Conservation (phyloP, 2,888 invertebrate genomes). For the Orthosia gracilis region DNA sequence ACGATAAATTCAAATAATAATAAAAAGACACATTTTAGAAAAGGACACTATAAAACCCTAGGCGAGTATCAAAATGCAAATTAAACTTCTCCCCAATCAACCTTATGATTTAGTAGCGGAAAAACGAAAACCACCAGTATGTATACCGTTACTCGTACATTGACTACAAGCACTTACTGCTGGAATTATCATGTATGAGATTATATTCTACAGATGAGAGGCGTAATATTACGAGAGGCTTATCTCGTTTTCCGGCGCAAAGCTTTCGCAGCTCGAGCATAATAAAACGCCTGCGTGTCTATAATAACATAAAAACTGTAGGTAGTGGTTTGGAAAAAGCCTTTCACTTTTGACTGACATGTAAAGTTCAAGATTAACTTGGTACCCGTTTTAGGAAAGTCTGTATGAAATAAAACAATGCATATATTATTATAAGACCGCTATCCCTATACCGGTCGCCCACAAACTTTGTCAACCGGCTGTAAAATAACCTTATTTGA, state of each 20-base stretch:
- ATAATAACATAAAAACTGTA: background rate
- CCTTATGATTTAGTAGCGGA: no score
- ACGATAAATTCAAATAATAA: no score
- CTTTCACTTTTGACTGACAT: constrained; percentile 4
- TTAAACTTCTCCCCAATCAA: no score
- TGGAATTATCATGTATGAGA: constrained; percentile 7
- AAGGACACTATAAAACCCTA: no score
- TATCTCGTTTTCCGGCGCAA: constrained; percentile 8
- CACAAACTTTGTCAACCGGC: no score
- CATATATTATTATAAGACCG: no score
- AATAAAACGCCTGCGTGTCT: constrained; percentile 11
- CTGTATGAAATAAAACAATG: background rate
- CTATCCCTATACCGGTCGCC: no score
- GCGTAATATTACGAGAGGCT: constrained; percentile 14
- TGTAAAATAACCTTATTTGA: no score
- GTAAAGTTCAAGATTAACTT: background rate
- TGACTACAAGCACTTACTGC: constrained; percentile 1
- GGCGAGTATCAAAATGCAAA: no score
- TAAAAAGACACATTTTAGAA: no score
- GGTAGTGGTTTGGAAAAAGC: constrained; percentile 7
- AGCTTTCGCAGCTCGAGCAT: constrained; percentile 1
- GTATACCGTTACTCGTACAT: background rate
- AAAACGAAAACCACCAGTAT: background rate
- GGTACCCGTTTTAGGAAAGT: background rate
- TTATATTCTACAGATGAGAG: constrained; percentile 23